Base-by-base conservation (phyloP, 2,888 invertebrate species). In the Poecilus cupreus region DNA sequence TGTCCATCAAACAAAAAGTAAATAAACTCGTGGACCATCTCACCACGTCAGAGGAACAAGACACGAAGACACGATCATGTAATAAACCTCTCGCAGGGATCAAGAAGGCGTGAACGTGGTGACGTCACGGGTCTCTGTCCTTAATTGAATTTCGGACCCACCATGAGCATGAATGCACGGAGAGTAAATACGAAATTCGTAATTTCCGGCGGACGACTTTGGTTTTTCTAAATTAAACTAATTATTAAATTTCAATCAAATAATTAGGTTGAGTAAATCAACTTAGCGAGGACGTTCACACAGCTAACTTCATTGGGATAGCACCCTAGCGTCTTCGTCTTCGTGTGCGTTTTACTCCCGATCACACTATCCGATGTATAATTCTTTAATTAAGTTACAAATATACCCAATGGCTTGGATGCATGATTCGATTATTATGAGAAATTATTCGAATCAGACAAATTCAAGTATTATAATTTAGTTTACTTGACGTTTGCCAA, bases 171-270 rank as follows among this genome's bases (percentile, higher is more conserved):
- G 64, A 64, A 39, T 39, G 70, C 39, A 32, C 24, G 49, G 43
- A 75, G 22, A 75, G 51, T 75, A 49, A 75, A 75, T 75, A 75
- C 51, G 51, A 75, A 75, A 75, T 75, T 75, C 26, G 54, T 51
- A 75, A 75, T 75, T 75, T 75, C 75, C 75, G 22, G 0, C 75
- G 6, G 75, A 24, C 51, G 75, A 51, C 51, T 76, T 76, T 60
- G 76, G 76, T 76, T 76, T 76, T 76, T 76, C 57, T 76, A 57
- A 76, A 76, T 76, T 76, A 57, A 54, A 57, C 20, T 37, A 57
- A 76, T 76, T 76, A 76, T 54, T 76, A 54, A 76, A 76, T 76
- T 76, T 76, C 76, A 76, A 76, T 76, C 39, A 76, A 39, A 76
- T 76, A 76, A 76, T 76, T 76, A 76, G 37, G 57, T 39, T 76